Evolutionary conservation across 2,888 invertebrate genomes (phyloP), one percentile per base, ranked within the genome.

Genomic region (Acanthococcus lagerstroemiae): DNA sequence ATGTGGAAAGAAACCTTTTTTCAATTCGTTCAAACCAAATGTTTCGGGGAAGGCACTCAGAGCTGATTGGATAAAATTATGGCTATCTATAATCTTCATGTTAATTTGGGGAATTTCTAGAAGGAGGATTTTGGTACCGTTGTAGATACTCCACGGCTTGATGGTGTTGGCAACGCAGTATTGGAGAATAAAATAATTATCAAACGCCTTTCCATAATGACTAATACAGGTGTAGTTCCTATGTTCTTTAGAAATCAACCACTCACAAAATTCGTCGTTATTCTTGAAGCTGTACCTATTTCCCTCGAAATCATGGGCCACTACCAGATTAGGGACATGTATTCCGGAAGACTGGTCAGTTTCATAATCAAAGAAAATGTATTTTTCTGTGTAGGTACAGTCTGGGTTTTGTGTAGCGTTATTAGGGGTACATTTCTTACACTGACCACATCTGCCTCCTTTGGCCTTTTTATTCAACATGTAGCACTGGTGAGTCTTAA

Each of bases 1-100:
- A 65, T 69, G 71, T n/a, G n/a, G n/a, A n/a, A n/a, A n/a, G n/a
- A n/a, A n/a, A n/a, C n/a, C n/a, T n/a, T n/a, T n/a, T n/a, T n/a
- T n/a, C n/a, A n/a, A n/a, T n/a, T n/a, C n/a, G n/a, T n/a, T n/a
- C n/a, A n/a, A n/a, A n/a, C n/a, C 72, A 63, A 74, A 72, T 1
- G 72, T 69, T 69, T 72, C 72, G 2, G 72, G 71, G 7, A 73
- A 44, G 27, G 66, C 65, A 6, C 68, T 37, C 7, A 73, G 65
- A 22, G 69, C 57, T 72, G 73, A 73, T 6, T 71, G 72, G 46
- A 74, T 71, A 66, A 73, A 73, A 69, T 72, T 72, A 4, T 72
- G 52, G 55, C 70, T 70, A 50, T 61, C 50, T 19, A 61, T 50
- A 25, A 61, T 25, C 19, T 46, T 50, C 17, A 61, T 5, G 24